A percentile compares a stretch with the other conserved stretches of the same genome.
These are phyloP conservation scores for Heliconius ismenius DNA, from an alignment of 2,888 invertebrate species.

Conservation along the genomic window DNA sequence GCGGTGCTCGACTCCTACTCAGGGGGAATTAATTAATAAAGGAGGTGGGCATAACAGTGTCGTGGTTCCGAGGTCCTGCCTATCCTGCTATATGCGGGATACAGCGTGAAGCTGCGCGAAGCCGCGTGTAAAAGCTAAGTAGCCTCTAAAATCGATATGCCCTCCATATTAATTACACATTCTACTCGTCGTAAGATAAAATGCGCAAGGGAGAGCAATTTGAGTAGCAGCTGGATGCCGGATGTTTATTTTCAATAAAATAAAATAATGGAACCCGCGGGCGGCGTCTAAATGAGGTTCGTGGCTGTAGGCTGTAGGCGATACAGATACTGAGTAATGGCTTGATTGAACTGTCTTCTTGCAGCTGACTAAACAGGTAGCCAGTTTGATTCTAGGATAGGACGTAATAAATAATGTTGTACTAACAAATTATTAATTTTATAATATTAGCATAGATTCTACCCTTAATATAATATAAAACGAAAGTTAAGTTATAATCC, in stretches of 20 bases:
- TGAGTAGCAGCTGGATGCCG: slow-evolving; percentile 19
- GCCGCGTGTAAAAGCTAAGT: too few relatives aligned
- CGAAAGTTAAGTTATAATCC: too few relatives aligned
- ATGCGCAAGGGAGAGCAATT: slow-evolving; percentile 12
- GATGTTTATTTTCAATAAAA: slow-evolving; percentile 43
- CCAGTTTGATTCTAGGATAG: neutral
- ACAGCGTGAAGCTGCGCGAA: too few relatives aligned
- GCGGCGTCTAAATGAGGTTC: slow-evolving; percentile 12
- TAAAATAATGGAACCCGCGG: slow-evolving; percentile 36
- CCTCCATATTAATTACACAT: neutral
- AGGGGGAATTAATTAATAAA: neutral
- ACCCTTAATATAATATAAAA: too few relatives aligned
- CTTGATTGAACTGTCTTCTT: neutral
- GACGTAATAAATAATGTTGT: neutral
- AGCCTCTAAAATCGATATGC: neutral
- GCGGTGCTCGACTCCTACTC: neutral
- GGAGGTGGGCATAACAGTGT: too few relatives aligned
- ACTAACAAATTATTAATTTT: too few relatives aligned
- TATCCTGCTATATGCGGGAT: too few relatives aligned
- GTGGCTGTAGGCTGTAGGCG: neutral
- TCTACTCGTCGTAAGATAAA: neutral
- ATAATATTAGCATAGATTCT: too few relatives aligned
- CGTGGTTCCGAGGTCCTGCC: too few relatives aligned
- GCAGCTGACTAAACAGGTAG: neutral
- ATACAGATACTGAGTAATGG: neutral